Base-by-base conservation (phyloP, 2,113 vertebrate species). In the Manacus vitellinus region DNA sequence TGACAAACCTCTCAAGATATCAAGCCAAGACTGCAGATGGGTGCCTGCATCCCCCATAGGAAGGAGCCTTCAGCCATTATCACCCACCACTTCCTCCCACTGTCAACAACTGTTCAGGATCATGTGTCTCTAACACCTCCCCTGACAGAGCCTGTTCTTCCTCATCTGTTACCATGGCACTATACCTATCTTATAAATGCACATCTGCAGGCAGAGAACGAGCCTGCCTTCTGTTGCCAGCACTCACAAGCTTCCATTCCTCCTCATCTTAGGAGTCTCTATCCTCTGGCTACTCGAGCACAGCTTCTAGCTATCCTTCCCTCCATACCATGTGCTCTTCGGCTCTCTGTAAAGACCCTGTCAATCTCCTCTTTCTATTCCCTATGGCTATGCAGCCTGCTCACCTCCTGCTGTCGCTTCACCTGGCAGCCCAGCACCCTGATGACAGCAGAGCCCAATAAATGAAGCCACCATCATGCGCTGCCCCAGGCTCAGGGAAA, bases 81-180 rank as follows among this genome's bases (percentile, higher is more conserved):
- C 90, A 85, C 74, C 74, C 81, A 89, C 21, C 0, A 16, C 62
- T 78, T 86, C 72, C 59, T 92, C 78, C 35, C 59, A 84, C 39
- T 44, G 74, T n/a, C 5, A 3, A 75, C 33, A 81, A 62, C 3
- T 3, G 70, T 31, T 82, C 61, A 72, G 74, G 77, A 80, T 96
- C 66, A 76, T 84, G 77, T 65, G 54, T 25, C 62, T 90, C 37
- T 62, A 93, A 44, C 54, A 74, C 44, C 66, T 82, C 46, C 81
- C 66, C 88, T 88, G 88, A 85, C 49, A 95, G 47, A 89, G 28
- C 54, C 75, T 89, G 56, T 41, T 96, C 81, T 72, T 68, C 78
- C 74, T 79, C 49, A 75, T 75, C 77, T 65, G 90, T 95, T 96
- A 73, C 94, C 94, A 93, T 66, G 82, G 85, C 75, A 66, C 58